Percentiles rank a stretch among this genome's conserved stretches.
phyloP scores from a whole-genome alignment of 2,888 invertebrate genomes.

The Leptinotarsa peninsularis region DNA sequence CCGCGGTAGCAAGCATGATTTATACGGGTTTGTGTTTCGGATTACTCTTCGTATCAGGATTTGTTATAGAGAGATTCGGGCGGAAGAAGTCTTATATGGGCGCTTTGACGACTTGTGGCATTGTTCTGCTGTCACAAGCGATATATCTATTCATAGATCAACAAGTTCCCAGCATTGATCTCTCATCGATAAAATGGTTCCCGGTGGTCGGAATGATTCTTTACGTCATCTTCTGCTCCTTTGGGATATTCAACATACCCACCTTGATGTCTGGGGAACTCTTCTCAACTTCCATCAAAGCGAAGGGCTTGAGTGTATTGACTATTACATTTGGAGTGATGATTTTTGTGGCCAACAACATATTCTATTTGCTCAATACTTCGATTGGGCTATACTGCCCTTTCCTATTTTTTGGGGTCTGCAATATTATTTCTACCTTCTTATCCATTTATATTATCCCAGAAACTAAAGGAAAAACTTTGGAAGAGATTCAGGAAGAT shows the following conservation, averaged over 20 bases:
- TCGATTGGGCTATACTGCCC: constrained; percentile 53
- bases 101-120: constrained; percentile 31
- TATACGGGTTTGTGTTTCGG: constrained; percentile 34
- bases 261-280: constrained; percentile 54
- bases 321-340: constrained; percentile 51
- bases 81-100: constrained; percentile 40
- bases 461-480: constrained; percentile 59
- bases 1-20: constrained; percentile 35
- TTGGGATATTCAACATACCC: constrained; percentile 55
- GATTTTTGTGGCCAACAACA: constrained; percentile 51
- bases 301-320: constrained; percentile 48
- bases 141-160: constrained; percentile 41
- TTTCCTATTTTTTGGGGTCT: constrained; percentile 54
- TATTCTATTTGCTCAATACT: constrained; percentile 55
- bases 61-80: constrained; percentile 39
- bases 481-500: constrained; percentile 59
- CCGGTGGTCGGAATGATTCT: constrained; percentile 55
- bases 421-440: constrained; percentile 49
- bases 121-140: constrained; percentile 33
- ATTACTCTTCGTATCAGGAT: constrained; percentile 28
- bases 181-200: constrained; percentile 47
- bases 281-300: constrained; percentile 54
- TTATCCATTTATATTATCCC: constrained; percentile 55
- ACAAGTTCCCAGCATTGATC: constrained; percentile 27
- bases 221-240: constrained; percentile 49